phyloP scores from a whole-genome alignment of 2,113 vertebrate genomes.

The Psettodes erumei region DNA sequence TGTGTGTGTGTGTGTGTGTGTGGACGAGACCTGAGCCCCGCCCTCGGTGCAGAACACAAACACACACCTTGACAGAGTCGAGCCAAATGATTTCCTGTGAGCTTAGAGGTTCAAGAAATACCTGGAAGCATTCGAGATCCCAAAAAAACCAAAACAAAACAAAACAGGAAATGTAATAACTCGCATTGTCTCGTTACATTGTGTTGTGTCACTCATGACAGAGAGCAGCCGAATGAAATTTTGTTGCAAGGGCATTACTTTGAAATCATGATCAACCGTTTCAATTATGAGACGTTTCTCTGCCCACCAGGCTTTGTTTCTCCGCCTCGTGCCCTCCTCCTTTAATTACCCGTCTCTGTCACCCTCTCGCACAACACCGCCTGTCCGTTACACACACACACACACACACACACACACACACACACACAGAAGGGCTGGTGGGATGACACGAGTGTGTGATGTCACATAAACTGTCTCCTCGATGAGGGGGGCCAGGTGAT shows the following conservation, averaged over 20 bases:
- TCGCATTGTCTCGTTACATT: neutral
- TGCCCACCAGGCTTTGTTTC: neutral
- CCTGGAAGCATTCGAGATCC: neutral
- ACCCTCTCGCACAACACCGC: neutral
- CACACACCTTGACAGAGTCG: too few relatives aligned
- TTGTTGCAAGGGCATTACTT: neutral
- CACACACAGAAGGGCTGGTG: neutral
- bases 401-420: slow-evolving; percentile 19
- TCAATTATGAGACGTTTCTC: slow-evolving; percentile 11
- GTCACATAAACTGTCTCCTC: slow-evolving; percentile 44
- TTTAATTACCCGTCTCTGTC: slow-evolving; percentile 18
- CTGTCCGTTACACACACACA: slow-evolving; percentile 19
- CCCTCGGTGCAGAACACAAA: too few relatives aligned
- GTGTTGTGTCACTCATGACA: neutral
- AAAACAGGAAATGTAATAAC: neutral
- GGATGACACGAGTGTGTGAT: slow-evolving; percentile 21
- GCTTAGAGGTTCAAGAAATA: neutral
- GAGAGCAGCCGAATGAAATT: neutral
- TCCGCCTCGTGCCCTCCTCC: slow-evolving; percentile 1
- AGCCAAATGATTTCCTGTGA: neutral
- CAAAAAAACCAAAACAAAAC: too few relatives aligned
- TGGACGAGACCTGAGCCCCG: too few relatives aligned
- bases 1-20: too few relatives aligned
- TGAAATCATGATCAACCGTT: slow-evolving; percentile 4
- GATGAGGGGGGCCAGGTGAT: slow-evolving; percentile 34